A percentile compares a stretch with the other conserved stretches of the same genome.
These are phyloP conservation scores for Okapia johnstoni DNA, from an alignment of 2,113 vertebrate species.

Conservation along the genomic window DNA sequence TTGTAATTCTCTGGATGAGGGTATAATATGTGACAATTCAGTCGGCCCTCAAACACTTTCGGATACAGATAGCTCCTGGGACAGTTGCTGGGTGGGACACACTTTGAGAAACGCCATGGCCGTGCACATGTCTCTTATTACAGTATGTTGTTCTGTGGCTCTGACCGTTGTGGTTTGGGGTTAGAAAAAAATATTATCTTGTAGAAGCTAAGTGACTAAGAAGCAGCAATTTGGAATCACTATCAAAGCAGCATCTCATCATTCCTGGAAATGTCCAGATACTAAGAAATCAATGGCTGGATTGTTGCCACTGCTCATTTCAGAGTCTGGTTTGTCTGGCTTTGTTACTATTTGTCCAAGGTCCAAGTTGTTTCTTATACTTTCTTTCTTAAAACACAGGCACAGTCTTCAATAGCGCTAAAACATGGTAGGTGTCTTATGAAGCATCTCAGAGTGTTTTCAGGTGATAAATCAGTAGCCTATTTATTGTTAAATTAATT, in stretches of 20 bases:
- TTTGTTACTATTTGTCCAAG: not conserved
- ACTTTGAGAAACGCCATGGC: not conserved
- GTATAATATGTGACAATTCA: not conserved
- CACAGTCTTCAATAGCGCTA: not conserved
- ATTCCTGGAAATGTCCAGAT: constrained; percentile 2
- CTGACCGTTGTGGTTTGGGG: not conserved
- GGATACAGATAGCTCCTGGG: not conserved
- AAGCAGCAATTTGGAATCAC: not conserved
- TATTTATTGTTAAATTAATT: not conserved
- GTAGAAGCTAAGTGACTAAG: not conserved
- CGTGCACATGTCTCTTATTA: not conserved
- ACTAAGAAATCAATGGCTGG: constrained; percentile 25
- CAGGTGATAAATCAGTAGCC: not conserved
- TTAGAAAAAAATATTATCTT: not conserved
- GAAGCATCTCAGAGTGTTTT: not conserved
- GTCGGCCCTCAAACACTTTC: not conserved
- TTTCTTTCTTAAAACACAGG: not conserved
- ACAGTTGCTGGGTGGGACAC: not conserved
- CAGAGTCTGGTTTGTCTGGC: not conserved
- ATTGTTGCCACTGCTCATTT: not conserved
- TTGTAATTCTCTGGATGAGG: not conserved
- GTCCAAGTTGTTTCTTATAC: not conserved
- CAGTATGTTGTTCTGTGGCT: not conserved
- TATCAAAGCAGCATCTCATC: not conserved
- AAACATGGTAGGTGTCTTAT: not conserved